Percentiles rank a stretch among this genome's conserved stretches.
Evolutionary conservation across 35 echinoderm and acorn worm species (phyloP).

Genomic region (Amphiura filiformis): DNA sequence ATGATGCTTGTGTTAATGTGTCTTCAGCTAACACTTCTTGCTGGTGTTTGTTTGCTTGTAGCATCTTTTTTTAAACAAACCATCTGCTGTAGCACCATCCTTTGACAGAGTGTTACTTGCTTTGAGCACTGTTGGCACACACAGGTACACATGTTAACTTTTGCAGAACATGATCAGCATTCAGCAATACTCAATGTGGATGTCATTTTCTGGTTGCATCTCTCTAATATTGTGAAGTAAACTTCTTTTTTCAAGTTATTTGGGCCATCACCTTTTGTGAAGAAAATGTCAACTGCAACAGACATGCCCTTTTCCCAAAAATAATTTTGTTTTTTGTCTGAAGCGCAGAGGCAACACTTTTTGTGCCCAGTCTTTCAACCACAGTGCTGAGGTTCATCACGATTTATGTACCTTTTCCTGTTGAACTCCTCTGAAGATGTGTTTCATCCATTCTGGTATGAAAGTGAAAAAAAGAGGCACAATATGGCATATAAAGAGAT

Average conservation of each 20-base stretch:
- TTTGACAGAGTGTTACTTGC: no score
- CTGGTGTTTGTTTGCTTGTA: no score
- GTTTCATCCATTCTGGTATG: background rate
- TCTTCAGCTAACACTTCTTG: no score
- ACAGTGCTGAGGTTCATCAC: background rate
- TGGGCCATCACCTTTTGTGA: background rate
- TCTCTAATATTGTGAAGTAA: background rate
- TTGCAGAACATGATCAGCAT: no score
- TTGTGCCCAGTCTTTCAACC: background rate
- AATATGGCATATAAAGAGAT: no score
- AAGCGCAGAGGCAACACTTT: background rate
- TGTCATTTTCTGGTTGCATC: background rate
- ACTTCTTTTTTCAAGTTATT: background rate
- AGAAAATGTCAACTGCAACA: background rate
- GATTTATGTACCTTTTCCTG: background rate
- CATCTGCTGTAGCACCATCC: no score
- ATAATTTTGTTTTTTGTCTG: background rate
- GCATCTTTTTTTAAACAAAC: no score
- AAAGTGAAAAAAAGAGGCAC: no score
- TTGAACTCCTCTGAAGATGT: background rate
- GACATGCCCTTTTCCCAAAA: background rate
- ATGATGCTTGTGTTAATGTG: no score
- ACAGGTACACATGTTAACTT: no score
- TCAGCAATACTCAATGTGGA: background rate
- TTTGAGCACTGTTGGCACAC: no score